These are phyloP conservation scores for Xylocampa areola DNA, from an alignment of 2,888 invertebrate genomes.

Conservation along the genomic window DNA sequence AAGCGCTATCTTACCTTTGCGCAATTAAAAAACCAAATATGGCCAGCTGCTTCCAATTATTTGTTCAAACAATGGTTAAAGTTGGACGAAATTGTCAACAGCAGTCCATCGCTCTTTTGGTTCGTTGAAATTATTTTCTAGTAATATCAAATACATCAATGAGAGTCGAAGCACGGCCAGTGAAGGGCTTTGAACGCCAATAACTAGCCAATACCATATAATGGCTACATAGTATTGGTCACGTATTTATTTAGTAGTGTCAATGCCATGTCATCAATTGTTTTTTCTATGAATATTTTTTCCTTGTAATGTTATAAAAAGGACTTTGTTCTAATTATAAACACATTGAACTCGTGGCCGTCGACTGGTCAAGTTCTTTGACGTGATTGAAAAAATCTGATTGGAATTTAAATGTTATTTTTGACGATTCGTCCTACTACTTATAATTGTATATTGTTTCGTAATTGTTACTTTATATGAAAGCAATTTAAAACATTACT, in stretches of 20 bases:
- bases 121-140: neutral
- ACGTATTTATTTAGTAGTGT: constrained; percentile 31
- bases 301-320: constrained; percentile 35
- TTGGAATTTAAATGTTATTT: no score
- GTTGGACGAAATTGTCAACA: neutral
- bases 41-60: constrained; percentile 4
- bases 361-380: constrained; percentile 39
- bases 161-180: constrained; percentile 2
- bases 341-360: constrained; percentile 14
- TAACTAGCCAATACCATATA: constrained; percentile 17
- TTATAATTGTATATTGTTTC: no score
- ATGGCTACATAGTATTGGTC: constrained; percentile 12
- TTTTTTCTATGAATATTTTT: no score
- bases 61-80: neutral
- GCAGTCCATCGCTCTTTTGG: neutral
- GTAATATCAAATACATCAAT: neutral
- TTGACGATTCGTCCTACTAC: no score
- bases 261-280: constrained; percentile 51
- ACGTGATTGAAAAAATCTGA: constrained; percentile 9
- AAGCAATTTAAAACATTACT: no score
- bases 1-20: constrained; percentile 31
- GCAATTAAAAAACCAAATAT: constrained; percentile 25
- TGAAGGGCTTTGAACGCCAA: constrained; percentile 5
- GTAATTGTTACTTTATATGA: no score
- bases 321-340: constrained; percentile 35